These are phyloP conservation scores for Cerastoderma edule DNA, from an alignment of 2,888 invertebrate species.

Conservation along the genomic window DNA sequence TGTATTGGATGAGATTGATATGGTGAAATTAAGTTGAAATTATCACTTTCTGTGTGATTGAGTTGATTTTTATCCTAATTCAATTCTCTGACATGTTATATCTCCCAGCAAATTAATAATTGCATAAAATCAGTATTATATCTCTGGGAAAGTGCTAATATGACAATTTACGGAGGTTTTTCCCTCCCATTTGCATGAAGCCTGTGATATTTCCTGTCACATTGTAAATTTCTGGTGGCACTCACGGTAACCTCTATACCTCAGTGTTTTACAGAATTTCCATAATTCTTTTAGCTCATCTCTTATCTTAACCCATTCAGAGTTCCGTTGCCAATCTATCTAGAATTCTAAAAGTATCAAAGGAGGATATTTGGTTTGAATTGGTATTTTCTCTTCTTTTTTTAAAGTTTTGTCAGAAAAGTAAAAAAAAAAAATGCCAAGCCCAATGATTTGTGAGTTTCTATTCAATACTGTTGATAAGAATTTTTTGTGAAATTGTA, in stretches of 20 bases:
- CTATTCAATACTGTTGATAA: too few species aligned
- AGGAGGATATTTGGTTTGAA: too few species aligned
- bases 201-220: slow-evolving; percentile 42
- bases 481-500: too few species aligned
- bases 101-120: slow-evolving; percentile 40
- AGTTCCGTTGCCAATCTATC: too few species aligned
- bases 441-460: too few species aligned
- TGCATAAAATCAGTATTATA: slow-evolving; percentile 34
- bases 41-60: slow-evolving; percentile 17
- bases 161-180: slow-evolving; percentile 42
- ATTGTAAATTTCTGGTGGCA: slow-evolving; percentile 56
- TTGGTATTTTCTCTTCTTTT: too few species aligned
- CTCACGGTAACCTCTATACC: slow-evolving; percentile 37
- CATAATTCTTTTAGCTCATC: slow-evolving; percentile 59
- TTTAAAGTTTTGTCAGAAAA: too few species aligned
- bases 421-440: too few species aligned
- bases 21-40: slow-evolving; percentile 19
- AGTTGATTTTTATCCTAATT: slow-evolving; percentile 29
- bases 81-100: slow-evolving; percentile 30
- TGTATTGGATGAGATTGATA: background rate
- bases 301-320: too few species aligned
- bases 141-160: slow-evolving; percentile 42
- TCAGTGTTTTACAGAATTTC: slow-evolving; percentile 59
- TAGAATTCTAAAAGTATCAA: too few species aligned
- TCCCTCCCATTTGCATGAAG: slow-evolving; percentile 42